A percentile compares a stretch with the other conserved stretches of the same genome.
Conservation (phyloP, 2,113 vertebrate species). For the Progne subis region DNA sequence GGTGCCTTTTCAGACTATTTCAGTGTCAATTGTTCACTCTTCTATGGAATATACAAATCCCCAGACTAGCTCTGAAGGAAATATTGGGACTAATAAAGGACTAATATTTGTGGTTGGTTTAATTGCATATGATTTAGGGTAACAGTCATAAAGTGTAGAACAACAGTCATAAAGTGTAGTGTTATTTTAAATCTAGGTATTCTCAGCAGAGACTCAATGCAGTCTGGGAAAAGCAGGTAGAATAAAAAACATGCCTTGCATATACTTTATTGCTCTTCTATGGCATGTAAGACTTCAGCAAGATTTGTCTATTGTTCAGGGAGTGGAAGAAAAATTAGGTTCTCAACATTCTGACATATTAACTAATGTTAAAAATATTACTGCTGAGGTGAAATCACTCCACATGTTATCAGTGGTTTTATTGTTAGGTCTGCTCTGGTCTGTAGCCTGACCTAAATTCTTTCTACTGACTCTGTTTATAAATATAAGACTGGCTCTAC, state of each 20-base stretch:
- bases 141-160: slow-evolving; percentile 25
- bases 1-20: not conserved
- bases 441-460: not conserved
- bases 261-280: not conserved
- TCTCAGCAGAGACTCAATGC: not conserved
- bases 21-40: not conserved
- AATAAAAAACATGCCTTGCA: not conserved
- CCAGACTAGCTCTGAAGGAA: not conserved
- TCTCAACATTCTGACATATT: not conserved
- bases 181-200: not conserved
- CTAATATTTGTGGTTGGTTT: slow-evolving; percentile 18
- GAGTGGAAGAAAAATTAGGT: not conserved
- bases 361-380: not conserved
- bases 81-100: not conserved
- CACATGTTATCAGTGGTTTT: not conserved
- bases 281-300: not conserved
- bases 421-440: not conserved
- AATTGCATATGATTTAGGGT: slow-evolving; percentile 20
- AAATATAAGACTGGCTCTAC: not conserved
- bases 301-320: not conserved
- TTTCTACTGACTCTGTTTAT: not conserved
- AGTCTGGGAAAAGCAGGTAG: slow-evolving; percentile 1
- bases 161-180: not conserved
- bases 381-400: not conserved
- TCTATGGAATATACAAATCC: not conserved